phyloP scores from a whole-genome alignment of 2,797 vertebrate species.

The Lacerta agilis region DNA sequence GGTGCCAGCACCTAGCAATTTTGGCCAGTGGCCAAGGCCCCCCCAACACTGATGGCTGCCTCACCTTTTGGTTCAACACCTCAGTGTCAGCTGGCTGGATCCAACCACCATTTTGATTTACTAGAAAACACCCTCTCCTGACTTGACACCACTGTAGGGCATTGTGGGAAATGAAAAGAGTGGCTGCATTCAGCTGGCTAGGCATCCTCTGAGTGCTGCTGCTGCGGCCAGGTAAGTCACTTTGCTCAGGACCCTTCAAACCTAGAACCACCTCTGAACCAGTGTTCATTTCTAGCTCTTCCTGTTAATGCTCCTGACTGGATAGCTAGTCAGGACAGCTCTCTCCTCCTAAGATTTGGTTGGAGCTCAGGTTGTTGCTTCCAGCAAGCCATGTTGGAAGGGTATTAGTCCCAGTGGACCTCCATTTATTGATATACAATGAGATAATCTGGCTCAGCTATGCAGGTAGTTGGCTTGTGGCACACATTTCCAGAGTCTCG shows the following conservation, averaged over 20 bases:
- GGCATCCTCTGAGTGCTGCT: no score
- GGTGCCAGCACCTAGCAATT: not conserved
- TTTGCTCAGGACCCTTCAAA: no score
- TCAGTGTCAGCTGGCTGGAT: not conserved
- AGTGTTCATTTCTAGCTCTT: no score
- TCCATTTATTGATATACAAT: not conserved
- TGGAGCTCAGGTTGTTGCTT: not conserved
- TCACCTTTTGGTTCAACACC: not conserved
- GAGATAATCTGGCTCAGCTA: not conserved
- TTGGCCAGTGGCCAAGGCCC: not conserved
- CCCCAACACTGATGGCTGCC: not conserved
- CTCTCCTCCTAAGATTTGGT: not conserved
- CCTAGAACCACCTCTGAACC: no score
- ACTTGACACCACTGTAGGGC: no score
- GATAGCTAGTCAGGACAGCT: no score
- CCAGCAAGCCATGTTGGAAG: not conserved
- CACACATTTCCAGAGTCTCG: not conserved
- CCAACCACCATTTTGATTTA: not conserved
- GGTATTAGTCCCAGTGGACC: not conserved
- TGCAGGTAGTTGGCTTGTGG: not conserved
- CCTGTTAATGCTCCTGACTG: no score
- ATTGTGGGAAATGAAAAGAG: not conserved
- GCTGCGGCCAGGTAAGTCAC: no score
- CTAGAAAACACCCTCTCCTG: no score
- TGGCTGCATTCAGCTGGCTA: not conserved